Evolutionary conservation across 2,797 vertebrate genomes (phyloP).

Genomic region (Sebastes reedi): DNA sequence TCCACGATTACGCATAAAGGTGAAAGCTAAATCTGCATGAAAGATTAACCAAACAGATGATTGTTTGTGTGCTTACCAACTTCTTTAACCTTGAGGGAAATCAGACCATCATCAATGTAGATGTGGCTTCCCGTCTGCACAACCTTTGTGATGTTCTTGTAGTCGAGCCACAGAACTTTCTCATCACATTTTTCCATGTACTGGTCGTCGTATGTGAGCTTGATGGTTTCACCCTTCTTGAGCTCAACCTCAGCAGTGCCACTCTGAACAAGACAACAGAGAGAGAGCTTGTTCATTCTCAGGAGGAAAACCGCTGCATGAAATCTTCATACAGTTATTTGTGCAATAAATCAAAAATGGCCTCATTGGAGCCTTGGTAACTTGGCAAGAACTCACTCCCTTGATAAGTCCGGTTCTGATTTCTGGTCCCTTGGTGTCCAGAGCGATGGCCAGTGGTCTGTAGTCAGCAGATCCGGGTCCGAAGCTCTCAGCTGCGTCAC

Average conservation of each 20-base stretch:
- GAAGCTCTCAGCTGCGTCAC: slow-evolving; percentile 93
- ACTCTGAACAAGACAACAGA: slow-evolving; percentile 80
- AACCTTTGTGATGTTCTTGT: slow-evolving; percentile 96
- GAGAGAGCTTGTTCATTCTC: not conserved
- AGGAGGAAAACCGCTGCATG: not conserved
- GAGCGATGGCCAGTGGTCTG: slow-evolving; percentile 93
- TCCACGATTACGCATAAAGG: not conserved
- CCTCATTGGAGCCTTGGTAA: not conserved
- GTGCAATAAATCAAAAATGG: not conserved
- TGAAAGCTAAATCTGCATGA: not conserved
- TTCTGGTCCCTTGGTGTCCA: slow-evolving; percentile 99
- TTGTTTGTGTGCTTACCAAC: slow-evolving; percentile 81
- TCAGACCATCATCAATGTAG: slow-evolving; percentile 94
- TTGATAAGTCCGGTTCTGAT: slow-evolving; percentile 98
- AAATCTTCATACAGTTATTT: not conserved
- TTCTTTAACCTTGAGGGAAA: slow-evolving; percentile 92
- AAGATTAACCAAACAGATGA: not conserved
- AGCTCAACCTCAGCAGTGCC: slow-evolving; percentile 96
- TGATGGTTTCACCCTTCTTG: slow-evolving; percentile 89
- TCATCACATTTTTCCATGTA: slow-evolving; percentile 95
- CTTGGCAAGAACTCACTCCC: slow-evolving; percentile 86
- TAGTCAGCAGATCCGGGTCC: slow-evolving; percentile 89
- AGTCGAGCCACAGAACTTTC: slow-evolving; percentile 92
- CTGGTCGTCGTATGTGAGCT: slow-evolving; percentile 90
- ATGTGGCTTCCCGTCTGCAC: slow-evolving; percentile 88